These are phyloP conservation scores for Brachypteracias leptosomus DNA, from an alignment of 2,113 vertebrate species.

Conservation along the genomic window DNA sequence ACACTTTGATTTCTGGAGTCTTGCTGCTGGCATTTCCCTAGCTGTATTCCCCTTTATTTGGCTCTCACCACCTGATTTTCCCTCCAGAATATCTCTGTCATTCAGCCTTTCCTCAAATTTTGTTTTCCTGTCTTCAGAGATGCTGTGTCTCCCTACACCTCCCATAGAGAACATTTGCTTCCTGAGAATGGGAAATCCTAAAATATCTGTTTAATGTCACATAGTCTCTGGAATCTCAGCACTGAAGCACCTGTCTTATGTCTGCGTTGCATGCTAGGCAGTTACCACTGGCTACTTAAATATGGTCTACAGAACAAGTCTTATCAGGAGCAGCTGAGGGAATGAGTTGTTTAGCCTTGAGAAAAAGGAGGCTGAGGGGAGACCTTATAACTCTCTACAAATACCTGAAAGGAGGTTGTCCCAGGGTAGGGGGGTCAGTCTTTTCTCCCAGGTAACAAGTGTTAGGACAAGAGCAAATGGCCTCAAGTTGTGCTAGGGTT, in stretches of 20 bases:
- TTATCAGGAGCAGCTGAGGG: neutral
- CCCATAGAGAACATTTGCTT: neutral
- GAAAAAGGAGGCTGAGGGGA: neutral
- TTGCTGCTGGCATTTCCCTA: neutral
- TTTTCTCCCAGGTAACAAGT: neutral
- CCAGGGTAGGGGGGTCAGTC: neutral
- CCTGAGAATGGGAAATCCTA: neutral
- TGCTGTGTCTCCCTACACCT: neutral
- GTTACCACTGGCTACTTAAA: neutral
- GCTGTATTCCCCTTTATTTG: neutral
- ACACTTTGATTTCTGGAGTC: neutral
- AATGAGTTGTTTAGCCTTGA: neutral
- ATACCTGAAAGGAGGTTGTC: neutral
- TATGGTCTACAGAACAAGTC: neutral
- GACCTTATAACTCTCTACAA: too few species aligned
- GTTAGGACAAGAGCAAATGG: neutral
- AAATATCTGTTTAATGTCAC: neutral
- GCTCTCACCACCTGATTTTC: neutral
- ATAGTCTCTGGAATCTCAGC: neutral
- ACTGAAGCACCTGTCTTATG: fast-evolving
- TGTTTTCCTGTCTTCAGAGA: fast-evolving
- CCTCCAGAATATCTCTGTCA: neutral
- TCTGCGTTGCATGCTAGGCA: neutral
- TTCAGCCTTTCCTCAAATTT: neutral
- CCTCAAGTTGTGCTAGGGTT: neutral